Evolutionary conservation across 2,797 vertebrate species (phyloP), one percentile per base, ranked within the genome.

Genomic region (Hippocampus kuda): DNA sequence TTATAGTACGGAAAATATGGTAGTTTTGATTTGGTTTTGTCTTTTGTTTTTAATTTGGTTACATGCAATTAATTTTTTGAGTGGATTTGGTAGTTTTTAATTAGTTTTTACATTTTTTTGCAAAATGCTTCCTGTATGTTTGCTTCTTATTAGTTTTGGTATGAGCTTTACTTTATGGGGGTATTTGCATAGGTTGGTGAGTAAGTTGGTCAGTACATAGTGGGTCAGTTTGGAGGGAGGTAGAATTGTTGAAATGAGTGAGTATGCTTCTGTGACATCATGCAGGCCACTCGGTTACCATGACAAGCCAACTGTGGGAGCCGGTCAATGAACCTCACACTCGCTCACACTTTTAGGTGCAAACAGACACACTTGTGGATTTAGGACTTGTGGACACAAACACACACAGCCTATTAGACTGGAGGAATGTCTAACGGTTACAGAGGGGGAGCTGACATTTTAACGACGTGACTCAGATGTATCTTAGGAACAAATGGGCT

Each of bases 401-500:
- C 65, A 57, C 65, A 72, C 65, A 44, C n/a, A 64, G 26, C 56
- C 26, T 22, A 62, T 62, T 62, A 62, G 34, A 42, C 61, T 12
- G 18, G 38, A 26, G 42, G 27, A 0, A 38, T 61, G 56, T 72
- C 69, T 78, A 59, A 71, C 74, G 64, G 44, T 6, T 20, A 34
- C 16, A 13, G 30, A 5, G 13, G 26, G 16, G 2, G 22, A 70
- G 66, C 22, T 75, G 68, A 80, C 69, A 60, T 60, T 70, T 68
- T 76, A 74, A 78, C 70, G 80, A 71, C 78, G 72, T 69, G 76
- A 74, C 75, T 74, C 69, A 56, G 68, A 77, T 56, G 69, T 64
- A 76, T 73, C 67, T 65, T 26, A 62, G 66, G 70, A 77, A 81
- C 73, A 85, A 79, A 76, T 73, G 59, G 69, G 68, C 7, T 64